Evolutionary conservation across 2,888 invertebrate genomes (phyloP).

Genomic region (Cheiracanthium punctorium): DNA sequence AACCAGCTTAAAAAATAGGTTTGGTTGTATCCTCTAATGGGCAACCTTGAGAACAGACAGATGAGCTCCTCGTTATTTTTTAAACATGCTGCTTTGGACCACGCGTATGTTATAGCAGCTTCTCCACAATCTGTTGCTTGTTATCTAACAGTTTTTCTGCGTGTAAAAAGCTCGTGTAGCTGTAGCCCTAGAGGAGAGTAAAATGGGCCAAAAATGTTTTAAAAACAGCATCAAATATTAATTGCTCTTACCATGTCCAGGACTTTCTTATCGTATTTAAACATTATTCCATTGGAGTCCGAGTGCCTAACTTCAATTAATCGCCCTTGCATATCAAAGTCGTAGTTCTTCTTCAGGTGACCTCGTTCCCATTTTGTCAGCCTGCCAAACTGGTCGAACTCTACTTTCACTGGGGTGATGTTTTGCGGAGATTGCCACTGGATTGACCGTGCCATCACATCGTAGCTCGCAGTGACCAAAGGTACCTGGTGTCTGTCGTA

Average conservation of each 20-base stretch:
- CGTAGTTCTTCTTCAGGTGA: conserved; percentile 80
- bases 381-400: conserved; percentile 87
- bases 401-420: conserved; percentile 89
- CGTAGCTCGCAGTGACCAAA: conserved; percentile 90
- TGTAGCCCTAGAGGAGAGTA: too few species aligned
- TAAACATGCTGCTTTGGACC: too few species aligned
- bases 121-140: too few species aligned
- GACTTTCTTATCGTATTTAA: conserved; percentile 89
- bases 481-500: conserved; percentile 89
- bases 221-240: too few species aligned
- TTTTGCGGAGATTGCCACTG: conserved; percentile 83
- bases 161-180: too few species aligned
- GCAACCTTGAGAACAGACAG: too few species aligned
- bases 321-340: conserved; percentile 90
- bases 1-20: too few species aligned
- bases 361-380: conserved; percentile 96
- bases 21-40: too few species aligned
- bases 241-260: conserved; percentile 74
- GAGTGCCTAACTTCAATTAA: conserved; percentile 90
- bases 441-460: conserved; percentile 90
- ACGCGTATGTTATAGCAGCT: too few species aligned
- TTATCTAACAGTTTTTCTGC: too few species aligned
- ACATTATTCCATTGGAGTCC: conserved; percentile 88
- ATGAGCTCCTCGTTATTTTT: too few species aligned
- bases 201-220: too few species aligned